A percentile compares a stretch with the other conserved stretches of the same genome.
These are phyloP conservation scores for Drosophila suboccidentalis DNA, from an alignment of 2,888 invertebrate species.

Conservation along the genomic window DNA sequence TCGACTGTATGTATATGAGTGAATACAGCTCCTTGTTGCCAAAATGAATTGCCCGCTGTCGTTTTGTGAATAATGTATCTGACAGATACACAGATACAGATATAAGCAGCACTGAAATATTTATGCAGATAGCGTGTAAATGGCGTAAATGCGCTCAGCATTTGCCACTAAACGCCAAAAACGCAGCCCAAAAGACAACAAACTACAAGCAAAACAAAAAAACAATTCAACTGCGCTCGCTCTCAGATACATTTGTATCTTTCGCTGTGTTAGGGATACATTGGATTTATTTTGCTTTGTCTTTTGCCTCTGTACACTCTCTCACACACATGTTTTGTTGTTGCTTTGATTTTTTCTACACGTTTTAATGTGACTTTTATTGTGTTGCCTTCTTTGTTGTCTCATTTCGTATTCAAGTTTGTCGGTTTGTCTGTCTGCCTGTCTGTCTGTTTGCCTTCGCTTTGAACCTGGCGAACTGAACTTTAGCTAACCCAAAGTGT, in stretches of 20 bases:
- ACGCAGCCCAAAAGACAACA: conserved; percentile 29
- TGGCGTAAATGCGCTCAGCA: conserved; percentile 41
- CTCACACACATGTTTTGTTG: conserved; percentile 36
- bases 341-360: conserved; percentile 25
- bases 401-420: conserved; percentile 77
- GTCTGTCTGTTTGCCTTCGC: conserved; percentile 56
- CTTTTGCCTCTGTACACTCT: conserved; percentile 17
- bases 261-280: conserved; percentile 12
- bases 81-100: conserved; percentile 47
- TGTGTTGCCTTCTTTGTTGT: conserved; percentile 72
- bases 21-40: background rate
- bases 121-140: conserved; percentile 52
- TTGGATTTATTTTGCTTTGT: conserved; percentile 26
- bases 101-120: conserved; percentile 49
- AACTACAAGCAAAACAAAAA: conserved; percentile 6
- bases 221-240: background rate
- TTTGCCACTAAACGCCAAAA: conserved; percentile 40
- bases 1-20: conserved; percentile 5
- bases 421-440: conserved; percentile 55
- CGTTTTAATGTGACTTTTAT: conserved; percentile 81
- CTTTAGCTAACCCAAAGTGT: conserved; percentile 49
- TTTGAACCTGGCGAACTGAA: conserved; percentile 55
- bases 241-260: conserved; percentile 53
- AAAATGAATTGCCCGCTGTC: conserved; percentile 57
- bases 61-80: conserved; percentile 67